Conservation (phyloP, 2,888 invertebrate species). For the Heliconius charithonia region DNA sequence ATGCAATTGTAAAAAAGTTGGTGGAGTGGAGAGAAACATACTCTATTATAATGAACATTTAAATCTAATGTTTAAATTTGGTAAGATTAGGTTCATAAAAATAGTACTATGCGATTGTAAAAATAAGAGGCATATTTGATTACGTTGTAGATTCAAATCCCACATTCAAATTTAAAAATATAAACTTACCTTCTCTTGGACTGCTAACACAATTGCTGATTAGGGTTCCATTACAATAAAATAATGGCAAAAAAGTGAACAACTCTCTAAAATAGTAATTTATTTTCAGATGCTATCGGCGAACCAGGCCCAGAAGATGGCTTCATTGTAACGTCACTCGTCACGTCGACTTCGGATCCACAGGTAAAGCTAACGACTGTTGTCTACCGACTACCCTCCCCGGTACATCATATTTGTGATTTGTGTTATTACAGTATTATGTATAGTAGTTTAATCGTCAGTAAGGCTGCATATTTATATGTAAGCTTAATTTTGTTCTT, state of each 20-base stretch:
- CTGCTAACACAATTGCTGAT: neutral
- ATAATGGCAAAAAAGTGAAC: neutral
- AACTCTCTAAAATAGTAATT: neutral
- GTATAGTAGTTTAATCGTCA: too few species aligned
- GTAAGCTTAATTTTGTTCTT: too few species aligned
- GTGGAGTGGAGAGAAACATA: too few species aligned
- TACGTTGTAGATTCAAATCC: neutral
- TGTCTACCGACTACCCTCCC: neutral
- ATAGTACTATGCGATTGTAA: too few species aligned
- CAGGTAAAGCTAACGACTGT: neutral
- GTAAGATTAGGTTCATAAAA: too few species aligned
- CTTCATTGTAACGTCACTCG: neutral
- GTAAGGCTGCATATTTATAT: too few species aligned
- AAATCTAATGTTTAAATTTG: too few species aligned
- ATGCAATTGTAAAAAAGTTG: too few species aligned
- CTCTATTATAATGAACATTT: too few species aligned
- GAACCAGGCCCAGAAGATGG: neutral
- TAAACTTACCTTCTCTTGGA: neutral
- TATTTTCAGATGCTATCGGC: neutral
- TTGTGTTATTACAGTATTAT: too few species aligned
- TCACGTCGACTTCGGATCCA: slow-evolving; percentile 9
- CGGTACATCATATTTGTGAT: neutral
- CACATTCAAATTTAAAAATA: neutral
- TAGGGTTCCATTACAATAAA: neutral
- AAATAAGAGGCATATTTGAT: neutral